Evolutionary conservation across 2,797 vertebrate species (phyloP).

Genomic region (Amblyraja radiata): DNA sequence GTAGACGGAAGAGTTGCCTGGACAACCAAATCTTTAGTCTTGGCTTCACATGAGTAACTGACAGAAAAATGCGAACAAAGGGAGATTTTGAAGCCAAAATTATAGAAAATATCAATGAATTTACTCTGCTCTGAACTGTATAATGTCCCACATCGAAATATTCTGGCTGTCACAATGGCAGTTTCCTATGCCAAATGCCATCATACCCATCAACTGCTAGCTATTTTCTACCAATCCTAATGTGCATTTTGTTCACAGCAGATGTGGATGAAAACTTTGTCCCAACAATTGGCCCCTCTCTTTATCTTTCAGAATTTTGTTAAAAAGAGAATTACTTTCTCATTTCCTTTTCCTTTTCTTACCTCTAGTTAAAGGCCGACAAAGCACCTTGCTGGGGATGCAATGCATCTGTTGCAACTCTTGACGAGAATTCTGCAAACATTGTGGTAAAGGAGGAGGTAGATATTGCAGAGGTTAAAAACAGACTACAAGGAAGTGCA

Average conservation of each 20-base stretch:
- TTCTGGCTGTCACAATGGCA: too few species aligned
- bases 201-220: background rate
- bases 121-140: background rate
- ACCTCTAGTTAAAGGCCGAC: too few species aligned
- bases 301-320: background rate
- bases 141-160: background rate
- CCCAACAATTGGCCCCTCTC: background rate
- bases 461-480: background rate
- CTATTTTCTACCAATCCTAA: background rate
- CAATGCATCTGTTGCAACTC: background rate
- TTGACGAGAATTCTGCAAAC: background rate
- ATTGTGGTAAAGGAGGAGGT: background rate
- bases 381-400: too few species aligned
- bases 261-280: background rate
- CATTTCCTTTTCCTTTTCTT: background rate
- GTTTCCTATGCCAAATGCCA: background rate
- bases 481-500: background rate
- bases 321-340: background rate
- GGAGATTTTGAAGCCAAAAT: constrained; percentile 12
- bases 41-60: background rate
- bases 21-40: background rate
- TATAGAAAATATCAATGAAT: background rate
- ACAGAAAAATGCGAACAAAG: background rate
- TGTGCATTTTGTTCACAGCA: background rate
- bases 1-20: background rate